Evolutionary conservation across 2,888 invertebrate species (phyloP), one percentile per base, ranked within the genome.

Genomic region (Microplitis manilae): DNA sequence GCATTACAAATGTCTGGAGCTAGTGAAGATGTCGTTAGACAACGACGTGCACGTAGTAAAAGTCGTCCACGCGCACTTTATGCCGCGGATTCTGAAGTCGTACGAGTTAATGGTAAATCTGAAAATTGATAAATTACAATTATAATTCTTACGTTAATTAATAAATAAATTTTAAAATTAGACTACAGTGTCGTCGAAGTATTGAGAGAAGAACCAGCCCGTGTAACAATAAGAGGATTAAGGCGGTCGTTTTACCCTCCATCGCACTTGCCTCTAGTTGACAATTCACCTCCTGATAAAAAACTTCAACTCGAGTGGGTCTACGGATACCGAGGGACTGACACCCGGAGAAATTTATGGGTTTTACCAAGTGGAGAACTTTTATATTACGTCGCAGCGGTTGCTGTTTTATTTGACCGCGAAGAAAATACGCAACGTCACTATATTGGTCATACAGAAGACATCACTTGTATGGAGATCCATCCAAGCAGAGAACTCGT

Each of bases 311-410:
- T 98, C 0, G 97, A 97, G 87, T 98, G 98, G 98, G 97, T 97
- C 95, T 98, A 97, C 87, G 98, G 98, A 0, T 98, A 98, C 90
- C 94, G 98, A 78, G 98, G 98, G 0, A 94, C 95, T 8, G 98
- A 98, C 90, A 94, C 96, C 5, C 93, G 96, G 9, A 93, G 94
- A 83, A 98, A 98, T 90, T 92, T 98, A 50, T 97, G 97, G 95
- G 96, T 96, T 39, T 91, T 98, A 74, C 97, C 97, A 0, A 97
- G 97, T 0, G 98, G 98, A 0, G 98, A 98, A 90, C 92, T 98
- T 7, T 91, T 97, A 62, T 98, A 97, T 90, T 96, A 95, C 87
- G 97, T 97, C n/a, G 97, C 97, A 0, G 96, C 97, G 0, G 95
- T 97, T 0, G 97, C 96, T 0, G 94, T 98, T 40, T 93, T 98